Conservation (phyloP, 2,797 vertebrate species). For the Falco cherrug region DNA sequence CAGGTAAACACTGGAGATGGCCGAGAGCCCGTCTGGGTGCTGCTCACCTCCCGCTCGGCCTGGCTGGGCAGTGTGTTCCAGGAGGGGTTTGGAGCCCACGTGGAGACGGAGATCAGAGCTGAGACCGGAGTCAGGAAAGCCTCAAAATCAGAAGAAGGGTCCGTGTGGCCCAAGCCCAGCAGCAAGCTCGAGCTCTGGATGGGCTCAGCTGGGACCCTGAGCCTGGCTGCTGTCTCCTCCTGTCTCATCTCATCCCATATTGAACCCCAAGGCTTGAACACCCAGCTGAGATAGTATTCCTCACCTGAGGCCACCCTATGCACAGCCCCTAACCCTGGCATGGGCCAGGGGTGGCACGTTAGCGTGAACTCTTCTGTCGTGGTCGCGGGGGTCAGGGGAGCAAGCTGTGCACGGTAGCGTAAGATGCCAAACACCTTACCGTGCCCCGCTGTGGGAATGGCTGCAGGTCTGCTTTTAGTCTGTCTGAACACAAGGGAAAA, state of each 20-base stretch:
- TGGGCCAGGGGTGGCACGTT: accelerated
- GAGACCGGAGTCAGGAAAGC: neutral
- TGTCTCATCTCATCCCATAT: neutral
- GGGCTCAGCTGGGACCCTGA: neutral
- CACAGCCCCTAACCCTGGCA: neutral
- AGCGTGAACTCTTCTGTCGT: neutral
- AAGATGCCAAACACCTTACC: neutral
- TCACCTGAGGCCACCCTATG: neutral
- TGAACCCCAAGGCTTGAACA: neutral
- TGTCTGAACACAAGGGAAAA: neutral
- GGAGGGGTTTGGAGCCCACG: neutral
- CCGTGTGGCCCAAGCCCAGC: neutral
- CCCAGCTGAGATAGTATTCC: neutral
- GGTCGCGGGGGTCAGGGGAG: neutral
- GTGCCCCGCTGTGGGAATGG: neutral
- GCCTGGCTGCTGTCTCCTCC: neutral
- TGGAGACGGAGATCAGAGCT: neutral
- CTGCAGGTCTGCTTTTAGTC: neutral
- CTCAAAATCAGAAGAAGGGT: neutral
- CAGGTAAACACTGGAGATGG: neutral
- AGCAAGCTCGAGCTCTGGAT: neutral
- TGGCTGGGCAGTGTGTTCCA: neutral
- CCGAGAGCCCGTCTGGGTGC: neutral
- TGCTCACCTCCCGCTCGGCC: neutral
- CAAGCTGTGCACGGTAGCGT: neutral